Base-by-base conservation (phyloP, 2,113 vertebrate species). In the Prolemur simus region DNA sequence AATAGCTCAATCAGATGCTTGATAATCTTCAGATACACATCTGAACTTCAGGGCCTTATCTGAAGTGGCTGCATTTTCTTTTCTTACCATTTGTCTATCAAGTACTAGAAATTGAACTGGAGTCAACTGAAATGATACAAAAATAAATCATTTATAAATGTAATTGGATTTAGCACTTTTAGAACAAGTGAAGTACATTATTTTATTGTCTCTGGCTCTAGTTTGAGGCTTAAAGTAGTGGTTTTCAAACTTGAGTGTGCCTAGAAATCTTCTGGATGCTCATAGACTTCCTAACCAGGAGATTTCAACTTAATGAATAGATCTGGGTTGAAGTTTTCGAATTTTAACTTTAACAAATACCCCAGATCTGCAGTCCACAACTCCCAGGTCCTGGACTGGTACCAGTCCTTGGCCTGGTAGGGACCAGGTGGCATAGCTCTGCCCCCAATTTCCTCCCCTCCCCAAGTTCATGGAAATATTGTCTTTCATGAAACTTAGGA, bases 41-140 rank as follows among this genome's bases (percentile, higher is more conserved):
- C 34, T 85, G 37, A 94, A 95, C 21, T 56, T 71, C 17, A 49
- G 64, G 42, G 15, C 12, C 23, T 95, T 94, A 86, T 87, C 77
- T 91, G 47, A 92, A 95, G n/a, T 89, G 23, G 14, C 25, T 88
- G 45, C 11, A 7, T 85, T 25, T n/a, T 32, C 21, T 49, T 66
- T 56, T 27, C 6, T 37, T 73, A 21, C 34, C 20, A 83, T 88
- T 86, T 89, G 42, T 94, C 39, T 95, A 23, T 73, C 42, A 89
- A 77, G 73, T 94, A 83, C 49, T 82, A 86, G 45, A 87, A 89
- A 87, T 58, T 95, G 84, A 96, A 91, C 71, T 49, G 88, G 37
- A 93, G 77, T 80, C 64, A 95, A 89, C 6, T 87, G 78, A 95
- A 87, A 77, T 93, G 86, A 90, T 87, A 83, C 18, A 88, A 74